These are phyloP conservation scores for Sapajus apella DNA, from an alignment of 2,113 vertebrate genomes.

Conservation along the genomic window DNA sequence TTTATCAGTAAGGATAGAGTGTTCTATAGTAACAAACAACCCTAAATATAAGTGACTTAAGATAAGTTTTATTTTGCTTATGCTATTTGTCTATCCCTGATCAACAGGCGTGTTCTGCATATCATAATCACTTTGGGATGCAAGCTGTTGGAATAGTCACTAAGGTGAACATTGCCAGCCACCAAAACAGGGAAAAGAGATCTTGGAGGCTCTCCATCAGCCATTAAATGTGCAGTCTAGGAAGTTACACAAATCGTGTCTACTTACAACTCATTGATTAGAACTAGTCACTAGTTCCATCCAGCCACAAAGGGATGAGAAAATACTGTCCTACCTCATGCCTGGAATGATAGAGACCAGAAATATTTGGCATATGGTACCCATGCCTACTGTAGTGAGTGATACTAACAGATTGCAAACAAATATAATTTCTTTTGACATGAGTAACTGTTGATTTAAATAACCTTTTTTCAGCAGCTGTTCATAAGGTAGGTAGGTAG, in stretches of 20 bases:
- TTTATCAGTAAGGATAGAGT: background rate
- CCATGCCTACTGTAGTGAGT: background rate
- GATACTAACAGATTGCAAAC: background rate
- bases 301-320: background rate
- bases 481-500: background rate
- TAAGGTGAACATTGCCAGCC: background rate
- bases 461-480: background rate
- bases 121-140: background rate
- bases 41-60: background rate
- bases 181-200: background rate
- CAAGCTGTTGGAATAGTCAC: background rate
- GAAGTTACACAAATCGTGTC: background rate
- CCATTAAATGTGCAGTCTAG: background rate
- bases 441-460: background rate
- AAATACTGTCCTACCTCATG: background rate
- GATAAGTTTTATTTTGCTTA: background rate
- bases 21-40: background rate
- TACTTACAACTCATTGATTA: background rate
- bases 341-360: background rate
- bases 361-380: background rate
- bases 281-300: background rate
- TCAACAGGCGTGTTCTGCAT: background rate
- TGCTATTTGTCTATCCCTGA: background rate
- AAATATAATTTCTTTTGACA: background rate
- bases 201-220: background rate